Evolutionary conservation across 1,140 invertebrate genomes (phyloP).

Genomic region (Drosophila repletoides): DNA sequence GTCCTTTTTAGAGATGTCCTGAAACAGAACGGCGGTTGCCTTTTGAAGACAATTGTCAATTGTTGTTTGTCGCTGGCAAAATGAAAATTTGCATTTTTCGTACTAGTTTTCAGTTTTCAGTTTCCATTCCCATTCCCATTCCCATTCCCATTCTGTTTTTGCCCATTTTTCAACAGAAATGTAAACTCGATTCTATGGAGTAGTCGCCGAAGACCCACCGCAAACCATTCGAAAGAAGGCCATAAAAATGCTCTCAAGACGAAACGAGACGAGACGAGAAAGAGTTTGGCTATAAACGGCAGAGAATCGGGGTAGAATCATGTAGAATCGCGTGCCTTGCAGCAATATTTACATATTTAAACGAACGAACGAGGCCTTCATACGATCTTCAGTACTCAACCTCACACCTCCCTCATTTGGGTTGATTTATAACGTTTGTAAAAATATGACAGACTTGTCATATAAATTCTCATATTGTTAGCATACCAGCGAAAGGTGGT

Average conservation of each 20-base stretch:
- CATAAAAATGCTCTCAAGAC: conserved; percentile 70
- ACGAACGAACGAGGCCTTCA: not conserved
- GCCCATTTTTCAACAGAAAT: conserved; percentile 30
- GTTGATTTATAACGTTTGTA: conserved; percentile 79
- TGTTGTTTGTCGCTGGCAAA: conserved; percentile 42
- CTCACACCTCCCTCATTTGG: conserved; percentile 37
- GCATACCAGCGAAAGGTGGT: too few species aligned
- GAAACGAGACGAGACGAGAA: conserved; percentile 45
- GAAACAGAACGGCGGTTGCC: conserved; percentile 28
- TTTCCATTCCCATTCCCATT: too few species aligned
- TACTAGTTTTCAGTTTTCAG: conserved; percentile 57
- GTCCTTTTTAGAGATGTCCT: conserved; percentile 58
- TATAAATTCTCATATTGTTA: conserved; percentile 81
- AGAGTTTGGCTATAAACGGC: conserved; percentile 59
- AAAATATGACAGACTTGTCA: conserved; percentile 80
- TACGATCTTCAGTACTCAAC: conserved; percentile 23
- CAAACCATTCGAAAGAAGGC: conserved; percentile 52
- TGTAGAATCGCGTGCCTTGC: conserved; percentile 60
- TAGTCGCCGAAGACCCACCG: conserved; percentile 55
- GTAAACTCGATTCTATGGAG: conserved; percentile 5
- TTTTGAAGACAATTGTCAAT: conserved; percentile 75
- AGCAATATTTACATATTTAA: conserved; percentile 74
- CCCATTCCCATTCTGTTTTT: too few species aligned
- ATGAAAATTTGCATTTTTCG: conserved; percentile 50
- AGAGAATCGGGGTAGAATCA: conserved; percentile 22